Evolutionary conservation across 2,113 vertebrate genomes (phyloP), one percentile per base, ranked within the genome.

Genomic region (Bagarius yarrelli): DNA sequence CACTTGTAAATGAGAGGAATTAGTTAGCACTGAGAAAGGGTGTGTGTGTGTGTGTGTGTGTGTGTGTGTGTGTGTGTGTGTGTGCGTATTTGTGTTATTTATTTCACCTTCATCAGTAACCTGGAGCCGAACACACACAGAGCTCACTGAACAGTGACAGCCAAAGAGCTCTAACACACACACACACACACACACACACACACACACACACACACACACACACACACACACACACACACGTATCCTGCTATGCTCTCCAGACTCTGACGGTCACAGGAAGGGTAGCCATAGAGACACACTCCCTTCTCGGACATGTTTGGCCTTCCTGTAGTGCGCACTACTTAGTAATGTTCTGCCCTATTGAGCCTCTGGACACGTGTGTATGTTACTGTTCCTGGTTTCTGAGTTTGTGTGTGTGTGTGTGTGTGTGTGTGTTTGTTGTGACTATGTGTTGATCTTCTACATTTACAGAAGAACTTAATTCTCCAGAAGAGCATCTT

Each of bases 181-280:
- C 69, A 72, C 67, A 72, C 80, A 74, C 55, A 77, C 73, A 56
- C 72, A 80, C 72, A 72, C 73, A 77, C 76, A 74, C 76, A 73
- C 81, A 78, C 75, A 59, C 66, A 82, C 69, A 81, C 44, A 55
- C 79, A 76, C 80, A 76, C 76, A 78, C 67, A 61, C 60, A 73
- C 80, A 79, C 76, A 82, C 72, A 70, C 52, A 80, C 82, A 81
- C 59, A 74, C 69, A 75, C 66, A 30, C 32, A 63, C 55, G n/a
- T 60, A 50, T 81, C 60, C 87, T 88, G 88, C 88, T 90, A 88
- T 81, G 63, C 69, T 72, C 59, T 50, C 12, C 76, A 30, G 76
- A 87, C 85, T 86, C 79, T 83, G 74, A 87, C 81, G 82, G 86
- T 90, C 87, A 90, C 78, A 84, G 85, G 84, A 86, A 86, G 85